Evolutionary conservation across 2,113 vertebrate species (phyloP), one percentile per base, ranked within the genome.

Genomic region (Falcunculus frontatus): DNA sequence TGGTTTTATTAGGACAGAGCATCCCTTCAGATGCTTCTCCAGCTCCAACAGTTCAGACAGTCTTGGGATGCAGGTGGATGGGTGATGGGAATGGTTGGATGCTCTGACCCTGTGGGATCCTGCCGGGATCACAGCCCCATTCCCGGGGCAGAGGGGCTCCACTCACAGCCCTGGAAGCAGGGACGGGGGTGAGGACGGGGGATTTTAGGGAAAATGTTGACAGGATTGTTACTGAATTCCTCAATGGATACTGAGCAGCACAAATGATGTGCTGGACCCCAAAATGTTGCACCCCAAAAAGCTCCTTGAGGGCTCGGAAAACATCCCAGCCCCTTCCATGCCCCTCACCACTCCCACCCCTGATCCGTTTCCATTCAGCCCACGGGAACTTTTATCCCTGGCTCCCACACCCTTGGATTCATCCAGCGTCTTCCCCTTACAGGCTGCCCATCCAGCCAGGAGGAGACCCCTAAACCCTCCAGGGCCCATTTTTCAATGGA

Each of bases 1-100:
- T 2, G 1, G 2, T 7, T 63, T 53, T 11, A 4, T 21, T 4
- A 8, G 59, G 46, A 3, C 0, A 0, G 15, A 0, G 0, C 27
- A 9, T 46, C 42, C 83, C 27, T 68, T 56, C 3, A 55, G 47
- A 1, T 22, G 63, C 50, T 15, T 30, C 42, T 29, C 17, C 41
- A 7, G 78, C 74, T 32, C 27, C 2, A 0, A 0, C 0, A 0
- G 14, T 17, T 20, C 2, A 4, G 7, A 1, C 3, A 6, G 7
- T 7, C 12, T 47, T 3, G 55, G 64, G 63, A 0, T 29, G 68
- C 0, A 1, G 49, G 41, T 2, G 80, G 37, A 1, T 12, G 62
- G 52, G 49, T 12, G 60, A 1, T 18, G 82, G 70, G 60, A 17
- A 13, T 2, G 35, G 1, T 8, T 0, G 9, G 70, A 6, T 35